Evolutionary conservation across 1,140 invertebrate genomes (phyloP).

Genomic region (Brachionus asplanchnoidis): DNA sequence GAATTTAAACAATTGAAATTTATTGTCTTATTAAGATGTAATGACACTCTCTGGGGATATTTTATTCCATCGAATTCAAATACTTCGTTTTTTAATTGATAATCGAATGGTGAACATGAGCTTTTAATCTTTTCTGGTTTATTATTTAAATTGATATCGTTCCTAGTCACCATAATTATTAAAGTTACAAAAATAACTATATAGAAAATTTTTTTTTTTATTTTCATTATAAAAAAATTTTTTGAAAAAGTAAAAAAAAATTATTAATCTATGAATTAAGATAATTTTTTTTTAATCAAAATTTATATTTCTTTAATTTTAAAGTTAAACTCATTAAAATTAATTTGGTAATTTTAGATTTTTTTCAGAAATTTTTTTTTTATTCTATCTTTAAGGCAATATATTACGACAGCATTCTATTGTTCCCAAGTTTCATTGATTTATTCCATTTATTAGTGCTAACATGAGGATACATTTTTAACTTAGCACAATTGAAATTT

Average conservation of each 20-base stretch:
- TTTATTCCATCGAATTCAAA: not conserved
- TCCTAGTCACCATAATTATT: not conserved
- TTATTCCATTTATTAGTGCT: no score
- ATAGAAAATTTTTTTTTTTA: not conserved
- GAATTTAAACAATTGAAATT: constrained; percentile 32
- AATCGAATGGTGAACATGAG: not conserved
- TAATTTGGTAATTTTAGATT: no score
- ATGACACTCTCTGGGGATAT: not conserved
- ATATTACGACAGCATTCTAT: no score
- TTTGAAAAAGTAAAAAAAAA: no score
- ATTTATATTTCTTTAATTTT: not conserved
- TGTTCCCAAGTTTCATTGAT: no score
- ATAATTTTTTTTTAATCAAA: no score
- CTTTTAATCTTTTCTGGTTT: not conserved
- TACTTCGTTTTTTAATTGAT: not conserved
- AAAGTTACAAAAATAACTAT: not conserved
- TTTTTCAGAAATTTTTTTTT: no score
- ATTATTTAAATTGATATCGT: not conserved
- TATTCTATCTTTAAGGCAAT: no score
- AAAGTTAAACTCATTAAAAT: no score
- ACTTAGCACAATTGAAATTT: no score
- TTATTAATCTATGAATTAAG: not conserved
- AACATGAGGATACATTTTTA: no score
- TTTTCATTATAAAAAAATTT: not conserved
- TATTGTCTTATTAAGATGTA: not conserved